Percentiles rank a stretch among this genome's conserved stretches.
Evolutionary conservation across 2,888 invertebrate species (phyloP).

Genomic region (Anthoptus insignis): DNA sequence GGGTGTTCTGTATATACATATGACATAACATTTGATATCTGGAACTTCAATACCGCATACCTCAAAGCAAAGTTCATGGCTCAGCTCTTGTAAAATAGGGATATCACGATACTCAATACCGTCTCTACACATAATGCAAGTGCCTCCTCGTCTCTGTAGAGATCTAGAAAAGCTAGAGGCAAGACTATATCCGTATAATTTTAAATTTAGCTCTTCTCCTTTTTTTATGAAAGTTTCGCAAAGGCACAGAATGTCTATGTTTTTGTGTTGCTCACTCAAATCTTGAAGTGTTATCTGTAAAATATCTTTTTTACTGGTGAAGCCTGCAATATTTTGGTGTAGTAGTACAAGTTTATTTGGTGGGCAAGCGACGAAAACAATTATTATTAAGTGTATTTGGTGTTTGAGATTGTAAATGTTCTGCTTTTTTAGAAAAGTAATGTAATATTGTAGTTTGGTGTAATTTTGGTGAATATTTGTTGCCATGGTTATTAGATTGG

Average conservation of each 20-base stretch:
- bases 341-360: neutral
- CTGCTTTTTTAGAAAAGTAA: neutral
- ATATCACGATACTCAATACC: neutral
- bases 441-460: neutral
- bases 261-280: neutral
- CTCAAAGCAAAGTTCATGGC: conserved; percentile 1
- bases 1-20: neutral
- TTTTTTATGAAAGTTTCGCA: neutral
- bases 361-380: neutral
- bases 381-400: too few species aligned
- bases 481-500: too few species aligned
- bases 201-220: conserved; percentile 1
- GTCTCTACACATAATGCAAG: neutral
- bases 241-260: neutral
- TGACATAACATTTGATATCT: neutral
- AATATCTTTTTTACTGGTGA: neutral
- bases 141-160: neutral
- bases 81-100: neutral
- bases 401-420: too few species aligned
- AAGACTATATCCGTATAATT: neutral
- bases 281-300: neutral
- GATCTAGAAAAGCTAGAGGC: neutral
- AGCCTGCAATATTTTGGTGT: neutral
- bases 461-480: neutral
- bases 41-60: conserved; percentile 12